Base-by-base conservation (phyloP, 2,888 invertebrate genomes). In the Linnaemya vulpina region DNA sequence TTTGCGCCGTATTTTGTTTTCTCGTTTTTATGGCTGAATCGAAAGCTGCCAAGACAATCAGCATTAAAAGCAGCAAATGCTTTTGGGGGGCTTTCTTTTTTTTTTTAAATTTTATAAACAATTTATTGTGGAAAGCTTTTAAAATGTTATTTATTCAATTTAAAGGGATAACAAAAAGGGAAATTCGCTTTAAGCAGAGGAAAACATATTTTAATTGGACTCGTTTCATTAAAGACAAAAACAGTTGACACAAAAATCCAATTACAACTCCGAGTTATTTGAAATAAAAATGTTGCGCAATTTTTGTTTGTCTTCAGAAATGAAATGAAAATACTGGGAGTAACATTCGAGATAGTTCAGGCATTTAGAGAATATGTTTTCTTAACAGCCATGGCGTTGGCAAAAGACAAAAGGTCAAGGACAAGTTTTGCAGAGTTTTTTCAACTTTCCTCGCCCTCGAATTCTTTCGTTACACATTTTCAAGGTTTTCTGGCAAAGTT, bases 1-100 rank as follows among this genome's bases (percentile, higher is more conserved):
- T 79, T 84, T 84, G 71, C 71, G 84, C 65, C 65, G 75, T 79
- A 76, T 22, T 58, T 38, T 20, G 8, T 40, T 49, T 60, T 38
- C 11, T 46, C 3, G n/a, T 17, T 8, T 58, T 35, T 38, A 35
- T 53, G 7, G 17, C 51, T 40, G n/a, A 30, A 55, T n/a, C 25
- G 55, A 15, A 70, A 70, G 40, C 40, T 40, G 22, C 11, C 11
- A 40, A 70, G 11, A 25, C 13, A 8, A 51, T n/a, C 46, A 51
- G 13, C 40, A 15, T 30, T 20, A 15, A 0, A 43, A 38, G 38
- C 38, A 38, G 22, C 17, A n/a, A 63, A 22, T 38, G 38, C 9
- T 43, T 22, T 15, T 70, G 22, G 53, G 22, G 40, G 15, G 2
- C 9, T 62, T 60, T 1, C 7, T 67, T 67, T 49, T 17, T 7